These are phyloP conservation scores for Leucoraja erinaceus DNA, from an alignment of 2,113 vertebrate species.

Conservation along the genomic window DNA sequence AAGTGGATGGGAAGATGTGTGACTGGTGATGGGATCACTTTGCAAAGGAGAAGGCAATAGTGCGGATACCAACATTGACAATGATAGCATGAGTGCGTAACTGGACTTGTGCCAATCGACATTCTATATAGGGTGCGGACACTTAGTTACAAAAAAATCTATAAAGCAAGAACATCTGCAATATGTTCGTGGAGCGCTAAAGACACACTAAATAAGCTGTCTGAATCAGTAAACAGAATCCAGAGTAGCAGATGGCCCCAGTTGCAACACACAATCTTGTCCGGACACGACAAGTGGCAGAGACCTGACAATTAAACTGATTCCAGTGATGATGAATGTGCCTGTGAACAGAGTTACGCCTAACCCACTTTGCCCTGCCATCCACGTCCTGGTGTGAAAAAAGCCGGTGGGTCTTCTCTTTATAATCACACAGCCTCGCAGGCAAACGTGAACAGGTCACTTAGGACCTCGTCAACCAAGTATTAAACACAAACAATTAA, in stretches of 20 bases:
- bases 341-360: not conserved
- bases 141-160: not conserved
- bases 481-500: constrained; percentile 9
- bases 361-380: not conserved
- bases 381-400: constrained; percentile 11
- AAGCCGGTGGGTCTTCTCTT: not conserved
- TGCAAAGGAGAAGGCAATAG: no score
- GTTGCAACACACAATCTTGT: not conserved
- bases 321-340: not conserved
- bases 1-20: no score
- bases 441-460: not conserved
- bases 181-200: not conserved
- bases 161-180: not conserved
- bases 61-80: no score
- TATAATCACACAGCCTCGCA: not conserved
- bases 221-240: not conserved
- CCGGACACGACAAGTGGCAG: not conserved
- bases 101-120: not conserved
- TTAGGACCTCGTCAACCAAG: not conserved
- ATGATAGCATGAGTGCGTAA: no score
- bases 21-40: no score
- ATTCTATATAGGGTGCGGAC: constrained; percentile 20
- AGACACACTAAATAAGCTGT: not conserved
- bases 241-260: constrained; percentile 28
- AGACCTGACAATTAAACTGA: constrained; percentile 16